Evolutionary conservation across 2,888 invertebrate species (phyloP).

Genomic region (Cryptus viduatorius): DNA sequence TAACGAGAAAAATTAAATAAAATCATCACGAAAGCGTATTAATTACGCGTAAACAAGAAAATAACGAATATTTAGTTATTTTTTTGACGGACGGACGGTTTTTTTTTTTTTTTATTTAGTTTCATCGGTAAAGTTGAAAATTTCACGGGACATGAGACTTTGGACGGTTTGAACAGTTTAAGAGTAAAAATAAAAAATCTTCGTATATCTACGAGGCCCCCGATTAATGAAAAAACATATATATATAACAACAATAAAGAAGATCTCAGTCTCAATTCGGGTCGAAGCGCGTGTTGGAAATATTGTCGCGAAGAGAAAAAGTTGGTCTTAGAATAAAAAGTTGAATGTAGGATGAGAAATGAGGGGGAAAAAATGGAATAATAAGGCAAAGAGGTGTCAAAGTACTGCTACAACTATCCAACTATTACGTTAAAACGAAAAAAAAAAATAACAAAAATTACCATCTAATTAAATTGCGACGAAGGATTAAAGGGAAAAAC

Average conservation of each 20-base stretch:
- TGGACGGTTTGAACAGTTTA: slow-evolving; percentile 10
- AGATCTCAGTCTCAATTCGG: slow-evolving; percentile 67
- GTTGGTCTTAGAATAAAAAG: slow-evolving; percentile 75
- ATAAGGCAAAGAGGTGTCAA: slow-evolving; percentile 77
- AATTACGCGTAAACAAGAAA: slow-evolving; percentile 2
- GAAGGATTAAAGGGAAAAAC: slow-evolving; percentile 65
- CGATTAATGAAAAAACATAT: slow-evolving; percentile 34
- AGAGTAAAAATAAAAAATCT: slow-evolving; percentile 58
- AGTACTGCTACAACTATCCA: slow-evolving; percentile 79
- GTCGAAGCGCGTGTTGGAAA: slow-evolving; percentile 77
- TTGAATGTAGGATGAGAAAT: slow-evolving; percentile 72
- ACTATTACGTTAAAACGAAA: slow-evolving; percentile 69
- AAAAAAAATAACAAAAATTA: slow-evolving; percentile 51
- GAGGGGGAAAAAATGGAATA: slow-evolving; percentile 19
- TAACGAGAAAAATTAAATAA: neutral
- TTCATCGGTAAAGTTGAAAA: neutral
- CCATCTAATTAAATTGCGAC: slow-evolving; percentile 72
- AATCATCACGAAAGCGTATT: slow-evolving; percentile 20
- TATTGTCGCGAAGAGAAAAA: slow-evolving; percentile 75
- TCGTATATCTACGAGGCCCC: slow-evolving; percentile 66
- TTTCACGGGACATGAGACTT: neutral
- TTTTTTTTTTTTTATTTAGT: neutral
- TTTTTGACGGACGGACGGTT: slow-evolving; percentile 9
- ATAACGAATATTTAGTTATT: neutral
- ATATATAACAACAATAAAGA: slow-evolving; percentile 15